Conservation (phyloP, 2,888 invertebrate species). For the Griposia aprilina region DNA sequence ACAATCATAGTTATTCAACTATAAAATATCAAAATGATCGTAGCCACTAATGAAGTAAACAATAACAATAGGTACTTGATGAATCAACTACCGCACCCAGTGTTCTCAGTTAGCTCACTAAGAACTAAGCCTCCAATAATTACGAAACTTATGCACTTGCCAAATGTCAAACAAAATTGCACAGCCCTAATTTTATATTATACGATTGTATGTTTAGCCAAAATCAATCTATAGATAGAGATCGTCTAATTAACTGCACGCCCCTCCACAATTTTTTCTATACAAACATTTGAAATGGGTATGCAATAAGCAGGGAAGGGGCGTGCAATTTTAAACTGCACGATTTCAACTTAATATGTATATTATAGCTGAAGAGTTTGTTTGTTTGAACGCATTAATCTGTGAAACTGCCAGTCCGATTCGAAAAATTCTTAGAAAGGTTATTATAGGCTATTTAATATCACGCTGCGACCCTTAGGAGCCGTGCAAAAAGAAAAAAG, state of each 20-base stretch:
- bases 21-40: neutral
- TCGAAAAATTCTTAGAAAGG: neutral
- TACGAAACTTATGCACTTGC: slow-evolving; percentile 51
- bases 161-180: slow-evolving; percentile 45
- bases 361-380: neutral
- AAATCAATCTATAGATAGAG: neutral
- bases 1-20: no score
- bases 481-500: neutral
- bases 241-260: no score
- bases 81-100: slow-evolving; percentile 51
- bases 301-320: no score
- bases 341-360: no score
- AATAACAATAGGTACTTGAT: slow-evolving; percentile 29
- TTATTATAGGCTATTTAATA: neutral
- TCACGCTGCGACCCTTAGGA: neutral
- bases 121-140: slow-evolving; percentile 30
- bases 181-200: slow-evolving; percentile 14
- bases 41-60: neutral
- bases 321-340: no score
- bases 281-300: no score
- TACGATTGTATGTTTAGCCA: neutral
- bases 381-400: neutral
- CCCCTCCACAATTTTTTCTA: no score
- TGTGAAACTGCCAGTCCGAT: neutral
- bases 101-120: neutral